Conservation (phyloP, 2,113 vertebrate genomes). For the Paradoxurus hermaphroditus region DNA sequence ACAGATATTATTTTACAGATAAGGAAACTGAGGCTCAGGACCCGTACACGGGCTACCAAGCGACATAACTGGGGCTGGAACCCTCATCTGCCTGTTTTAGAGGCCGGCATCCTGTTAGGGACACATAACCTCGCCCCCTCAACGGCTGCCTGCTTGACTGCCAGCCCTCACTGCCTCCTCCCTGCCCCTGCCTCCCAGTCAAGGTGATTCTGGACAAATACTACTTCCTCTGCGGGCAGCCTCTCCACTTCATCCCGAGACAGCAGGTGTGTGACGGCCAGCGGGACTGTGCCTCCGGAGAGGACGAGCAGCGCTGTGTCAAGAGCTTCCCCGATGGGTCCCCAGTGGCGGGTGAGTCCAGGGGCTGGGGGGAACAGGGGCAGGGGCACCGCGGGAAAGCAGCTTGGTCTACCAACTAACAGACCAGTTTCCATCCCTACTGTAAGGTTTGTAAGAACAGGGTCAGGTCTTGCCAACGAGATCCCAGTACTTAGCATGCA, state of each 20-base stretch:
- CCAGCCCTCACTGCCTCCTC: background rate
- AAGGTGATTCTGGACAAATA: slow-evolving; percentile 85
- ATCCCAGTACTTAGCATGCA: too few relatives aligned
- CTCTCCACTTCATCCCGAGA: slow-evolving; percentile 86
- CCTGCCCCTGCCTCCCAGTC: slow-evolving; percentile 78
- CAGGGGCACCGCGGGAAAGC: accelerated
- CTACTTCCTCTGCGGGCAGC: slow-evolving; percentile 89
- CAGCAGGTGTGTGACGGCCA: slow-evolving; percentile 84
- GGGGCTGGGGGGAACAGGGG: background rate
- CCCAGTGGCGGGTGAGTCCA: slow-evolving; percentile 54
- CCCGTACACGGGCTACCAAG: too few relatives aligned
- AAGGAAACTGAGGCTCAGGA: background rate
- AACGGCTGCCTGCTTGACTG: background rate
- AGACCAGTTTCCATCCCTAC: background rate
- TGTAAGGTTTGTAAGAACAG: background rate
- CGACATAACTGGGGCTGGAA: background rate
- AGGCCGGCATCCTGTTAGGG: background rate
- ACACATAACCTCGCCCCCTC: background rate
- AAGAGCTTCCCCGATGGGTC: slow-evolving; percentile 44
- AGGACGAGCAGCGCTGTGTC: slow-evolving; percentile 89
- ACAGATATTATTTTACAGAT: background rate
- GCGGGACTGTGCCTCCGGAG: slow-evolving; percentile 84
- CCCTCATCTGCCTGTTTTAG: background rate
- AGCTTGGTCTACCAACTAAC: background rate
- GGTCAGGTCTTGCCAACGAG: background rate